Percentiles rank a stretch among this genome's conserved stretches.
These are phyloP conservation scores for Numida meleagris DNA, from an alignment of 2,113 vertebrate species.

Conservation along the genomic window DNA sequence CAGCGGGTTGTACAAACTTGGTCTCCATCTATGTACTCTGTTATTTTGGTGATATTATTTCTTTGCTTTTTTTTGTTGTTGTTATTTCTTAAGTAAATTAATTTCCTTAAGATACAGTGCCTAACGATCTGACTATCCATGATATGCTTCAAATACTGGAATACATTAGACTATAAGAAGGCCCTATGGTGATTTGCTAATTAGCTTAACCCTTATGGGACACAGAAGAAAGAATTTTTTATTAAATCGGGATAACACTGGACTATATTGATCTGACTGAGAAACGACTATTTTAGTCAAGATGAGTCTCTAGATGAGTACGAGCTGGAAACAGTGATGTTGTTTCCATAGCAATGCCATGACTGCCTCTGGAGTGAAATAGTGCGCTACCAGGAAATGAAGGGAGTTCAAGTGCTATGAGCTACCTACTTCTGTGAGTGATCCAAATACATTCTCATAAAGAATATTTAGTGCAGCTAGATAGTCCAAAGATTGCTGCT, in stretches of 20 bases:
- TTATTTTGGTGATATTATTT: neutral
- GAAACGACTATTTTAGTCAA: conserved; percentile 52
- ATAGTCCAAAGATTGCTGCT: conserved; percentile 49
- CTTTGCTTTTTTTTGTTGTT: neutral
- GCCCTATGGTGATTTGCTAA: conserved; percentile 56
- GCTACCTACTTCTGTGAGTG: conserved; percentile 44
- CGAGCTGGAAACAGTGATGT: conserved; percentile 15
- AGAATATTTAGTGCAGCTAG: conserved; percentile 61
- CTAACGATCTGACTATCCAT: conserved; percentile 3
- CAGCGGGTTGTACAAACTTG: neutral
- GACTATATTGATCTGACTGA: conserved; percentile 53
- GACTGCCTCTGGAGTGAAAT: conserved; percentile 36
- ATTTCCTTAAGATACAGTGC: neutral
- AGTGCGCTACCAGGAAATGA: conserved; percentile 64
- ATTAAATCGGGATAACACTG: conserved; percentile 59
- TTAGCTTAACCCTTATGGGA: conserved; percentile 64
- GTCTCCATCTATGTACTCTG: neutral
- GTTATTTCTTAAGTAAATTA: conserved; percentile 11
- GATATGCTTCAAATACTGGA: conserved; percentile 43
- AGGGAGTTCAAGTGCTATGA: conserved; percentile 53
- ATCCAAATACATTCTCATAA: conserved; percentile 59
- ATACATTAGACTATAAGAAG: conserved; percentile 45
- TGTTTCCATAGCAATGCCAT: conserved; percentile 71
- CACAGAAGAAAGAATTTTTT: conserved; percentile 41
- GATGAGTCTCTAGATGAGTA: conserved; percentile 55